These are phyloP conservation scores for Azemiops feae DNA, from an alignment of 2,113 vertebrate genomes.

Conservation along the genomic window DNA sequence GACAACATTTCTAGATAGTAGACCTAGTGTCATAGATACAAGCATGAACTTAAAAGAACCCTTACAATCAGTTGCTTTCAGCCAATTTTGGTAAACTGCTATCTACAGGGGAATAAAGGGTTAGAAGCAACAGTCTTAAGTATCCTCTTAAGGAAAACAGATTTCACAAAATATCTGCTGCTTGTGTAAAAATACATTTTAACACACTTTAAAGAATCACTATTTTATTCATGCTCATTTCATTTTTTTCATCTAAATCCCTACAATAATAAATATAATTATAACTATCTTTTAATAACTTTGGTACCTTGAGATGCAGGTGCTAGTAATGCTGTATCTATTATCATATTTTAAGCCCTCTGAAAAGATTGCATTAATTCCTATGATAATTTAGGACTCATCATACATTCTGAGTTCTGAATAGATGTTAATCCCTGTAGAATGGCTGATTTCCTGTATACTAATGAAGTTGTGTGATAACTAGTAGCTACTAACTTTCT, in stretches of 20 bases:
- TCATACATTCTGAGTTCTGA: conserved; percentile 79
- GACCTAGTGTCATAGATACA: background rate
- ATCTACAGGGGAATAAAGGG: background rate
- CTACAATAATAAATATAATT: conserved; percentile 84
- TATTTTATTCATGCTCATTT: conserved; percentile 73
- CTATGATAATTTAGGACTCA: conserved; percentile 78
- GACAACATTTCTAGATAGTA: background rate
- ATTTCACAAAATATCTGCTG: background rate
- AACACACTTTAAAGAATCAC: conserved; percentile 60
- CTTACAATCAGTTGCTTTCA: background rate
- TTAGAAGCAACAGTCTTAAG: background rate
- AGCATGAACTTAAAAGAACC: background rate
- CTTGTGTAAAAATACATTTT: conserved; percentile 51
- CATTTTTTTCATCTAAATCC: conserved; percentile 67
- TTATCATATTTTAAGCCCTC: conserved; percentile 85
- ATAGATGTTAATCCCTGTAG: conserved; percentile 79
- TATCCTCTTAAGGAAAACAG: background rate
- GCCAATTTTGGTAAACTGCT: background rate
- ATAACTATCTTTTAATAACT: conserved; percentile 79
- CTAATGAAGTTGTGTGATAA: conserved; percentile 66
- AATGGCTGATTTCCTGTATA: conserved; percentile 68
- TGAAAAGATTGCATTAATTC: conserved; percentile 84
- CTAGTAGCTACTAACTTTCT: conserved; percentile 72
- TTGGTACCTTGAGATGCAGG: conserved; percentile 80
- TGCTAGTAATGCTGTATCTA: conserved; percentile 80